These are phyloP conservation scores for Anguilla anguilla DNA, from an alignment of 2,797 vertebrate genomes.

Conservation along the genomic window DNA sequence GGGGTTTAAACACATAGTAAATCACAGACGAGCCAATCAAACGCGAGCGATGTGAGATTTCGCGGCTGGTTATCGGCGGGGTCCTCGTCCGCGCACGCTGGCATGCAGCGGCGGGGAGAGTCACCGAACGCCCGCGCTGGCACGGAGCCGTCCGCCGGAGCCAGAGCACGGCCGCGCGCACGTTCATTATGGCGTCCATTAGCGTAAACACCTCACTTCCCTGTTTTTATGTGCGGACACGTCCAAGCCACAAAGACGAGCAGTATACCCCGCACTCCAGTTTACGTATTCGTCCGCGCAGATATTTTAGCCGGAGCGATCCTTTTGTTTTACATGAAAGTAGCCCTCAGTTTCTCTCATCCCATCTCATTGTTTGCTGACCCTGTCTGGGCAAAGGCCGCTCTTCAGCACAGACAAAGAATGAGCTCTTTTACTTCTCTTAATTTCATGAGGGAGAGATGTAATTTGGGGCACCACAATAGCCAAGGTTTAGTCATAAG, in stretches of 20 bases:
- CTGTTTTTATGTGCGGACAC: slow-evolving; percentile 73
- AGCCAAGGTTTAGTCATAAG: slow-evolving; percentile 37
- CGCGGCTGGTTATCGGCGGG: slow-evolving; percentile 74
- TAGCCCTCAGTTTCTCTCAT: slow-evolving; percentile 66
- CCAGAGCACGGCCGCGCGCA: slow-evolving; percentile 68
- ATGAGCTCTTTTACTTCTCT: slow-evolving; percentile 58
- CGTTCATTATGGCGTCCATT: slow-evolving; percentile 80
- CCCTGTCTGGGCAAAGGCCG: slow-evolving; percentile 46
- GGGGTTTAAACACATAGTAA: slow-evolving; percentile 70
- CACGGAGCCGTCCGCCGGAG: slow-evolving; percentile 71
- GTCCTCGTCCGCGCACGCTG: slow-evolving; percentile 64
- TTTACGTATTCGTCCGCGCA: slow-evolving; percentile 76
- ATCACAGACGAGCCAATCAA: slow-evolving; percentile 73
- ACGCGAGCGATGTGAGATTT: slow-evolving; percentile 76
- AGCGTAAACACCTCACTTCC: slow-evolving; percentile 78
- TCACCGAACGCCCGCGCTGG: slow-evolving; percentile 75
- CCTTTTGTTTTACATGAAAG: slow-evolving; percentile 63
- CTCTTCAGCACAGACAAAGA: slow-evolving; percentile 57
- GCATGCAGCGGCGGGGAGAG: slow-evolving; percentile 69
- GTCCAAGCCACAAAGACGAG: slow-evolving; percentile 68
- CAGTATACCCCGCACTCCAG: slow-evolving; percentile 68
- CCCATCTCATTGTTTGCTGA: neutral
- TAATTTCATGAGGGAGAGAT: slow-evolving; percentile 50
- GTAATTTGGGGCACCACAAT: slow-evolving; percentile 27
- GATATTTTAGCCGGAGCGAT: slow-evolving; percentile 59